These are phyloP conservation scores for Ceratosolen solmsi DNA, from an alignment of 1,140 invertebrate genomes.

Conservation along the genomic window DNA sequence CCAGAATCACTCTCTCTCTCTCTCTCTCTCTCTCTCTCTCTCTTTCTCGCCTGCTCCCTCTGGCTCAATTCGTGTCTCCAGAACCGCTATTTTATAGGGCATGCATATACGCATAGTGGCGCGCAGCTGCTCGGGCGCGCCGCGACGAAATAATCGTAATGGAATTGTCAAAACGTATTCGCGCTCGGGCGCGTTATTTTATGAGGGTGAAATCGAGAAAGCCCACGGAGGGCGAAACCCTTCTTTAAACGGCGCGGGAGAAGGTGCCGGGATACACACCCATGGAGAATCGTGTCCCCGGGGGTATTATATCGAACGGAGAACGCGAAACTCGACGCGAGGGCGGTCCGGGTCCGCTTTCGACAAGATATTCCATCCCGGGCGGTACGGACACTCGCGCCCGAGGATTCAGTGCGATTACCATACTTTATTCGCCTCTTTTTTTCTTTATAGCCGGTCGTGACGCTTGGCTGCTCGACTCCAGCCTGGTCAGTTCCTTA, in stretches of 20 bases:
- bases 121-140: conserved; percentile 58
- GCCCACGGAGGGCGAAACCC: conserved; percentile 53
- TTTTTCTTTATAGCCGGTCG: no score
- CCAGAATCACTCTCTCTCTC: no score
- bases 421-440: neutral
- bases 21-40: no score
- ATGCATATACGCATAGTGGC: conserved; percentile 9
- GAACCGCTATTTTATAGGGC: conserved; percentile 5
- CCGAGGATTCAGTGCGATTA: neutral
- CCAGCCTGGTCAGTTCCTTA: neutral
- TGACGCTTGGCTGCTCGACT: neutral
- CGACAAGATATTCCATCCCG: neutral
- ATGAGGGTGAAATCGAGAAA: conserved; percentile 61
- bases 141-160: conserved; percentile 67
- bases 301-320: conserved; percentile 65
- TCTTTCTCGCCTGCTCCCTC: no score
- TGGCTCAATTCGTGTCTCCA: neutral
- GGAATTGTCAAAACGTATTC: conserved; percentile 69
- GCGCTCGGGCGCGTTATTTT: conserved; percentile 64
- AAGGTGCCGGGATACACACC: conserved; percentile 45
- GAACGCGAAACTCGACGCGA: conserved; percentile 46
- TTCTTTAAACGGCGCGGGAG: conserved; percentile 55
- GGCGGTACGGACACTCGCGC: neutral
- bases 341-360: neutral
- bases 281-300: conserved; percentile 63